These are phyloP conservation scores for Proales similis DNA, from an alignment of 1,140 invertebrate species.

Conservation along the genomic window DNA sequence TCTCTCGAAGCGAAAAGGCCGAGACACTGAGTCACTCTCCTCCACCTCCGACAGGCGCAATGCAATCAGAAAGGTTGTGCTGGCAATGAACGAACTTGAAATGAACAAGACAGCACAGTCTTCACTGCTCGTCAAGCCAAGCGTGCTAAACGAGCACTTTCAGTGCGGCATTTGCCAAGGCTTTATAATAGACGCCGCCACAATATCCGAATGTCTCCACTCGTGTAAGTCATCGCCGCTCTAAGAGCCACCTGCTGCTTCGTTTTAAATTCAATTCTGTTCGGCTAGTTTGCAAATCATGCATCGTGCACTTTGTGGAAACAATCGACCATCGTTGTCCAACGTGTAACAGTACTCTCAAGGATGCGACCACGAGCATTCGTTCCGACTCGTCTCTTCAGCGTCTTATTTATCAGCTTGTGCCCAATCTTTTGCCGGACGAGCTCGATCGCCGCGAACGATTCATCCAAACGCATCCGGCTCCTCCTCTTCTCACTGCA, in stretches of 20 bases:
- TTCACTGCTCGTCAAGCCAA: too few species aligned
- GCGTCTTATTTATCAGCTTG: constrained; percentile 21
- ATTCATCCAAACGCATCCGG: constrained; percentile 2
- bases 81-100: too few species aligned
- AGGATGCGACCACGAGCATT: constrained; percentile 6
- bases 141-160: constrained; percentile 21
- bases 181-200: constrained; percentile 55
- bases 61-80: too few species aligned
- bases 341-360: constrained; percentile 5
- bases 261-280: too few species aligned
- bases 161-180: constrained; percentile 52
- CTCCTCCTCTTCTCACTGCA: background rate
- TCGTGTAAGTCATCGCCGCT: constrained; percentile 54
- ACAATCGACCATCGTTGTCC: background rate
- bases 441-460: constrained; percentile 20
- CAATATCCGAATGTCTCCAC: constrained; percentile 56
- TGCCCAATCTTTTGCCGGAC: constrained; percentile 4
- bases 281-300: too few species aligned
- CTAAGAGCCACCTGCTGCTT: too few species aligned
- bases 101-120: too few species aligned
- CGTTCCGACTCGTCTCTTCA: constrained; percentile 10
- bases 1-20: too few species aligned
- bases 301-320: constrained; percentile 20
- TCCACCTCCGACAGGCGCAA: too few species aligned
- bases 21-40: too few species aligned